Evolutionary conservation across 2,888 invertebrate genomes (phyloP), one percentile per base, ranked within the genome.

Genomic region (Heliconius sara): DNA sequence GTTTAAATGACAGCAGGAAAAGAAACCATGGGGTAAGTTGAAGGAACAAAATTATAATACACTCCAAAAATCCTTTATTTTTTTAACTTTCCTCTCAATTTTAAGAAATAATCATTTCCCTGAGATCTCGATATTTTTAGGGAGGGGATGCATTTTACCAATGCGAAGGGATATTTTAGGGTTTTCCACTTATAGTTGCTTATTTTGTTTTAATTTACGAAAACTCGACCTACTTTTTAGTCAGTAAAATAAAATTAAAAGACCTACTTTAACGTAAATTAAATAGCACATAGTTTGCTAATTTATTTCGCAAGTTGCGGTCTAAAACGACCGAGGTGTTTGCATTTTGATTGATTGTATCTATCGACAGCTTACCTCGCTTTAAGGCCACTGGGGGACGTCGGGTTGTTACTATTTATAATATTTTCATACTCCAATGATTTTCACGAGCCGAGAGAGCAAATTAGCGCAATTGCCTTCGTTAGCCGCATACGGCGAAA

Each of bases 1-100:
- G 91, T 93, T 93, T 96, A 96, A 96, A 97, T 97, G 97, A 97
- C 97, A 96, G 97, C 96, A 93, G 97, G 97, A 95, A 97, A 97
- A 95, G 97, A 97, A 95, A 96, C 96, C 87, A 97, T 97, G 97
- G 97, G 97, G 97, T 97, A 92, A 96, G 96, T 96, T 88, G 74
- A 79, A 80, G 3, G 85, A 68, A 63, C 30, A 52, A 16, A n/a
- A 25, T 57, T 47, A 68, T 22, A n/a, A 47, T 60, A 60, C 27
- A 74, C 43, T 19, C 25, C 22, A 27, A 76, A 60, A 70, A 30
- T 12, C 60, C 25, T 22, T 52, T 34, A 67, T 43, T 4, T 52
- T 19, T 2, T 30, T 2, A 22, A 19, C n/a, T 34, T 60, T 16
- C 16, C 16, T 47, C 66, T 60, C 22, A 39, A 72, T 57, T 19